These are phyloP conservation scores for Strix aluco DNA, from an alignment of 2,113 vertebrate genomes.

Conservation along the genomic window DNA sequence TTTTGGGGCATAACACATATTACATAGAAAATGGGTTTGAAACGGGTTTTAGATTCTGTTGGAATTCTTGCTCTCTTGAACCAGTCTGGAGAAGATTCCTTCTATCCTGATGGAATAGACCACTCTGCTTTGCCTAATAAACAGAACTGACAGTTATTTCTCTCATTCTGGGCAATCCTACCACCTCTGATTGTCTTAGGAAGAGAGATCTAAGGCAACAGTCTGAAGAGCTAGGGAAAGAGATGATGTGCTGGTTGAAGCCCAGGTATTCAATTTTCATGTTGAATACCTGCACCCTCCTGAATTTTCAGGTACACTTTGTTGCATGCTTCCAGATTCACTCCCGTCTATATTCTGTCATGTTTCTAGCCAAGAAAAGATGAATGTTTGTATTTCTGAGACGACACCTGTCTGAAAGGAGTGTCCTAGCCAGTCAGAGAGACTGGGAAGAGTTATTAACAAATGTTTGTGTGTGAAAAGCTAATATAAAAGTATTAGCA, in stretches of 20 bases:
- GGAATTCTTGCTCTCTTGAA: not conserved
- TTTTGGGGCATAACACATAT: not conserved
- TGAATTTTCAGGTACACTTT: not conserved
- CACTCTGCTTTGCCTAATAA: not conserved
- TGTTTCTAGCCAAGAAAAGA: not conserved
- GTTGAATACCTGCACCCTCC: not conserved
- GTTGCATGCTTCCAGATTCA: not conserved
- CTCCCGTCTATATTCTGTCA: accelerated
- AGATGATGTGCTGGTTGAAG: not conserved
- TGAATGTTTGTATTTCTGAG: not conserved
- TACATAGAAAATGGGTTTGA: not conserved
- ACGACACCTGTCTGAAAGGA: not conserved
- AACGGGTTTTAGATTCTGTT: not conserved
- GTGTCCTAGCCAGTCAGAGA: not conserved
- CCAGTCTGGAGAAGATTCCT: not conserved
- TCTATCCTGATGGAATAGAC: not conserved
- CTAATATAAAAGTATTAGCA: not conserved
- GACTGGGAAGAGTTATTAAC: not conserved
- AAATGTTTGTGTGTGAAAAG: not conserved
- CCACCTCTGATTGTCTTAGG: not conserved
- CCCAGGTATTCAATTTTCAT: not conserved
- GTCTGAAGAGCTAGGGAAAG: not conserved
- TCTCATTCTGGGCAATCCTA: not conserved
- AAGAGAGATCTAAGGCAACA: not conserved
- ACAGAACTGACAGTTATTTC: not conserved